Conservation (phyloP, 2,797 vertebrate species). For the Pipistrellus kuhlii region DNA sequence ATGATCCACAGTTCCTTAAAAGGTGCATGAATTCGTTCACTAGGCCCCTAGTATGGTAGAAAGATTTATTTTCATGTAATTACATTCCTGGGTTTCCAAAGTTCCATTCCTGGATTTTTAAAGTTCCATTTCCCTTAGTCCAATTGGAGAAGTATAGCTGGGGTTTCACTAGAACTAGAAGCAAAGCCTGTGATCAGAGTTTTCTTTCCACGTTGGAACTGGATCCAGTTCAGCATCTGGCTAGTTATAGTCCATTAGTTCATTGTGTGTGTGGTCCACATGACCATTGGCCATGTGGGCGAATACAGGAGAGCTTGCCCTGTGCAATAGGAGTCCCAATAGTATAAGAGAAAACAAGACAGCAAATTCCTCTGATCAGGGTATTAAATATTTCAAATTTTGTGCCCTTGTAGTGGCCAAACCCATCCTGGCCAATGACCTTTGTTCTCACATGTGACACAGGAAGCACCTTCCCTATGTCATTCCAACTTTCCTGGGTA, state of each 20-base stretch:
- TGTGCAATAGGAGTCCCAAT: background rate
- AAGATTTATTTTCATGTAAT: background rate
- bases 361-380: background rate
- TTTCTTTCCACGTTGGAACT: background rate
- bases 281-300: background rate
- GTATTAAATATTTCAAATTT: background rate
- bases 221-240: background rate
- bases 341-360: background rate
- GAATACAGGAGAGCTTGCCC: background rate
- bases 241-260: background rate
- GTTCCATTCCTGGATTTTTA: background rate
- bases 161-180: background rate
- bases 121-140: background rate
- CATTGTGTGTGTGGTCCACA: background rate
- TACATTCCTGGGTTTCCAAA: background rate
- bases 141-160: background rate
- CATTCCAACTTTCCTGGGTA: background rate
- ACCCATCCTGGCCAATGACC: background rate
- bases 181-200: background rate
- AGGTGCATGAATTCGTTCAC: too few relatives aligned
- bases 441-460: background rate
- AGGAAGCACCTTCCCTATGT: background rate
- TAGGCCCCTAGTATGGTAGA: background rate
- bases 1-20: too few relatives aligned
- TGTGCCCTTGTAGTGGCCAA: background rate